Evolutionary conservation across 1,140 invertebrate species (phyloP), one percentile per base, ranked within the genome.

Genomic region (Anastrepha ludens): DNA sequence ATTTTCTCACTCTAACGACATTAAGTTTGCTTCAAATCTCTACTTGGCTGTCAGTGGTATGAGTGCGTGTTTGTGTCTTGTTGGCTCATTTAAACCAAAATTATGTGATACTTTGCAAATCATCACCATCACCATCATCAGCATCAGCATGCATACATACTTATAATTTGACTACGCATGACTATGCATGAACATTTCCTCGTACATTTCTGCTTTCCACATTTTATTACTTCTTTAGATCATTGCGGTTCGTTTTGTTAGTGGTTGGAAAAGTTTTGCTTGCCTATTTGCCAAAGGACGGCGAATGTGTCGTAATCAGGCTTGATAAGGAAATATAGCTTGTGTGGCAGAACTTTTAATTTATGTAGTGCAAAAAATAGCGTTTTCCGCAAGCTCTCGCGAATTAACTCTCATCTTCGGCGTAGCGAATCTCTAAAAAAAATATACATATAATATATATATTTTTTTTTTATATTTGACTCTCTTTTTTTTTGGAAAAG

Each of bases 51-150:
- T 15, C 47, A 81, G 41, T 81, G 29, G 6, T 50, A 1, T 29
- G n/a, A n/a, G 70, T 3, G 47, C 55, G 44, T 55, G n/a, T 55
- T 55, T 20, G 47, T n/a, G 70, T 0, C 17, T 55, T 78, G 13
- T 29, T n/a, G 20, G 47, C 74, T 81, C 74, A 81, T 81, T 81
- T 81, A 81, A 58, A 58, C 47, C n/a, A 11, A 55, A 81, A 81
- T 81, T 81, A 81, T 29, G n/a, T 58, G 74, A 55, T 81, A 81
- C 74, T 81, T 81, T 55, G 74, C 17, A 81, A 81, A 81, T 81
- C 74, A 81, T 81, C 55, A 81, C 50, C 74, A 55, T 20, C 13
- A n/a, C 60, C n/a, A 62, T 62, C 60, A 62, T 3, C 60, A 62
- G 15, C 60, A 17, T 62, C 60, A 62, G 15, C 60, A 17, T 62